A percentile compares a stretch with the other conserved stretches of the same genome.
phyloP scores from a whole-genome alignment of 1,140 invertebrate genomes.

The Atta cephalotes region DNA sequence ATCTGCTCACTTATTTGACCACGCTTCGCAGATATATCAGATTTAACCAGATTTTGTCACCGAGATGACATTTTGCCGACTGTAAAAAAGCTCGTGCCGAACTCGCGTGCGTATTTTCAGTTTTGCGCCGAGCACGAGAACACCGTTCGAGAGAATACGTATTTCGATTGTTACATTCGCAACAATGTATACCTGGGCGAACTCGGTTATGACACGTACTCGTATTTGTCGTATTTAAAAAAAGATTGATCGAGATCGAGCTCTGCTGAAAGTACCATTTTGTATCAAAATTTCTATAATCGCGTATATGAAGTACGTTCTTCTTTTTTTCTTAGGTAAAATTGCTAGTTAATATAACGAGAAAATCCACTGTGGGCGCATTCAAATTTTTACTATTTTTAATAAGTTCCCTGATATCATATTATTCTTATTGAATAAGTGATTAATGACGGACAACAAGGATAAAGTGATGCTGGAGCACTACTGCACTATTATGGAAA shows the following conservation, averaged over 20 bases:
- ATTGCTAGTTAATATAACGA: slow-evolving; percentile 3
- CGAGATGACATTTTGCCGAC: slow-evolving; percentile 26
- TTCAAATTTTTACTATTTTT: too few relatives aligned
- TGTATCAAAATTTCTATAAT: slow-evolving; percentile 8
- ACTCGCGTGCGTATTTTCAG: slow-evolving; percentile 32
- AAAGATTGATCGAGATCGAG: slow-evolving; percentile 59
- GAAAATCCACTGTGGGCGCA: too few relatives aligned
- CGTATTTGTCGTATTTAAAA: slow-evolving; percentile 66
- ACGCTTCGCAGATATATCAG: background rate
- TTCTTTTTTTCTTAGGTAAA: background rate
- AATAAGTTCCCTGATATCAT: too few relatives aligned
- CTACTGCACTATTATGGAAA: too few relatives aligned
- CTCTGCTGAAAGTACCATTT: slow-evolving; percentile 15
- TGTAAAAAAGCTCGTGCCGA: slow-evolving; percentile 18
- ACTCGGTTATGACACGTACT: slow-evolving; percentile 27
- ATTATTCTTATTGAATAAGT: too few relatives aligned
- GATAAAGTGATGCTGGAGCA: too few relatives aligned
- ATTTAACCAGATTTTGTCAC: slow-evolving; percentile 42
- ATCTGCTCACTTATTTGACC: slow-evolving; percentile 20
- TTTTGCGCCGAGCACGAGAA: background rate
- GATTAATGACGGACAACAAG: too few relatives aligned
- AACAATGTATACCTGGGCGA: slow-evolving; percentile 38
- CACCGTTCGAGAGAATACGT: slow-evolving; percentile 48
- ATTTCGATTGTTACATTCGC: slow-evolving; percentile 57
- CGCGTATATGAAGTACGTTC: background rate